Percentiles rank a stretch among this genome's conserved stretches.
phyloP scores from a whole-genome alignment of 2,888 invertebrate species.

The Monochamus alternatus region DNA sequence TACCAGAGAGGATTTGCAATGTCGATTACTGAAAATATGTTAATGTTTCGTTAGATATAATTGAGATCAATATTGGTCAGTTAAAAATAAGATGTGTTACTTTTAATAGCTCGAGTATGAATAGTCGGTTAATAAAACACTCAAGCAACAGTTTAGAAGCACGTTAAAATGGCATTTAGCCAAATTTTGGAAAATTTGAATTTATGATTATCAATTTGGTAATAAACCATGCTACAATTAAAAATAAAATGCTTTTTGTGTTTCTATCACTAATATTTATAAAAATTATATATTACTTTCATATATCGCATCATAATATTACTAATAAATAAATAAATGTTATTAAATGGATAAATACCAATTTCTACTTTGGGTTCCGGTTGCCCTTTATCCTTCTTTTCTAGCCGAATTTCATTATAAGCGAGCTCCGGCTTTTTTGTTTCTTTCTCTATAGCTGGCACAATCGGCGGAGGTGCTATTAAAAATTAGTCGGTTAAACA shows the following conservation, averaged over 20 bases:
- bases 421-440: constrained; percentile 51
- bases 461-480: constrained; percentile 58
- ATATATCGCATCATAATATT: too few species aligned
- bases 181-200: neutral
- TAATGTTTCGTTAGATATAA: too few species aligned
- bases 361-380: constrained; percentile 67
- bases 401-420: constrained; percentile 71
- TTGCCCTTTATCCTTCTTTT: constrained; percentile 66
- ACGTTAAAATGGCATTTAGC: neutral
- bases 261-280: too few species aligned
- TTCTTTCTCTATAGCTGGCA: constrained; percentile 56
- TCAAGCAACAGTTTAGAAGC: too few species aligned
- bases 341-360: constrained; percentile 54
- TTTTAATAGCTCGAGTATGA: too few species aligned
- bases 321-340: neutral
- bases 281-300: too few species aligned
- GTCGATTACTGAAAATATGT: too few species aligned
- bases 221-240: neutral
- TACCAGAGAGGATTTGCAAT: too few species aligned
- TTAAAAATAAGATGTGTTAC: too few species aligned
- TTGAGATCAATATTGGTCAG: too few species aligned
- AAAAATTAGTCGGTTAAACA: constrained; percentile 33
- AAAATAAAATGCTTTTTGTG: too few species aligned
- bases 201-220: neutral
- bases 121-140: too few species aligned